phyloP scores from a whole-genome alignment of 2,888 invertebrate species.

The Mythimna impura region DNA sequence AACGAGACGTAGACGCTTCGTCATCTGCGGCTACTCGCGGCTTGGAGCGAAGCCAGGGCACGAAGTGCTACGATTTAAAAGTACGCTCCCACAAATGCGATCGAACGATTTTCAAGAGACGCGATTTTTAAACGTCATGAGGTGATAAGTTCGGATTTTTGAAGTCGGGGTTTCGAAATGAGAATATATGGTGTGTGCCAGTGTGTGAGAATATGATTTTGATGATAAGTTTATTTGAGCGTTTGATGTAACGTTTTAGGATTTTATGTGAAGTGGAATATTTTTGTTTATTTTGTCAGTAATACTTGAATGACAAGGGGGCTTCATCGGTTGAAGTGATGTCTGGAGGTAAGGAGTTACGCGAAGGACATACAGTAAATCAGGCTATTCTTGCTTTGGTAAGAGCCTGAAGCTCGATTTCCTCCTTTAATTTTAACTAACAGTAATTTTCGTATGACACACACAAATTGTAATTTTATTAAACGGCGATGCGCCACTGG shows the following conservation, averaged over 20 bases:
- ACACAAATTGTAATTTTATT: too few species aligned
- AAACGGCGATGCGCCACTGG: too few species aligned
- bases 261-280: not conserved
- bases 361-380: too few species aligned
- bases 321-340: not conserved
- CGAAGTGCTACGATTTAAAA: conserved; percentile 72
- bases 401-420: not conserved
- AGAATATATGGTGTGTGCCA: not conserved
- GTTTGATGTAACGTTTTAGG: not conserved
- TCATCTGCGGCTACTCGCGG: conserved; percentile 85
- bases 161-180: not conserved
- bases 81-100: conserved; percentile 55
- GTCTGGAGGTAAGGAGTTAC: not conserved
- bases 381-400: not conserved
- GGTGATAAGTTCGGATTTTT: conserved; percentile 16
- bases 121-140: conserved; percentile 29
- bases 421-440: too few species aligned
- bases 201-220: not conserved
- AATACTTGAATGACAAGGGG: not conserved
- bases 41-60: conserved; percentile 84
- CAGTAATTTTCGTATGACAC: too few species aligned
- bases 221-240: not conserved
- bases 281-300: conserved; percentile 11
- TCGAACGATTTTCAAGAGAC: conserved; percentile 22
- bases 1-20: conserved; percentile 80